A percentile compares a stretch with the other conserved stretches of the same genome.
These are phyloP conservation scores for Labrus mixtus DNA, from an alignment of 2,113 vertebrate species.

Conservation along the genomic window DNA sequence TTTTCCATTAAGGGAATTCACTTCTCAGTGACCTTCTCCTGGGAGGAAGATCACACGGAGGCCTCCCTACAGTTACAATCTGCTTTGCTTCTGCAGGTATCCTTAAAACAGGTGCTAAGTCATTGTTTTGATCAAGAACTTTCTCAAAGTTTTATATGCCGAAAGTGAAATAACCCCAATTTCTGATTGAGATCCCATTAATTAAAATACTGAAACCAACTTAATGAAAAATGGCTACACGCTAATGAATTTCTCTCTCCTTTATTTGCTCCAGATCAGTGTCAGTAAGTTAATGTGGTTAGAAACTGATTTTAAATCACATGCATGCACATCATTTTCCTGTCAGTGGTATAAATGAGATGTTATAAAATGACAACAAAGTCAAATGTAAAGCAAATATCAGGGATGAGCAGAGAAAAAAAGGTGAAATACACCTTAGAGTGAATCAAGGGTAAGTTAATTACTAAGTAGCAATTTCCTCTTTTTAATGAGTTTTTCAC, in stretches of 20 bases:
- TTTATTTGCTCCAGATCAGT: slow-evolving; percentile 30
- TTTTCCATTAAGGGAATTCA: slow-evolving; percentile 18
- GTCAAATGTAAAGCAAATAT: slow-evolving; percentile 12
- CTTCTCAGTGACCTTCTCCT: slow-evolving; percentile 3
- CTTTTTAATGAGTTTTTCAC: slow-evolving; percentile 41
- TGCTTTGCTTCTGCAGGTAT: background rate
- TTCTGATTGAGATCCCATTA: slow-evolving; percentile 31
- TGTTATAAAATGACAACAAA: slow-evolving; percentile 30
- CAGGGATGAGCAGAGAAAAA: slow-evolving; percentile 7
- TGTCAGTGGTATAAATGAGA: slow-evolving; percentile 27
- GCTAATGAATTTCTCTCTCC: background rate
- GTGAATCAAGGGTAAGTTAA: slow-evolving; percentile 41
- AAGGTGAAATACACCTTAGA: slow-evolving; percentile 30
- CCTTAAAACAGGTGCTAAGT: slow-evolving; percentile 7
- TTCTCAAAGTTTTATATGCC: slow-evolving; percentile 20
- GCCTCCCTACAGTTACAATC: background rate
- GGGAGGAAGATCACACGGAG: background rate
- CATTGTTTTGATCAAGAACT: slow-evolving; percentile 16
- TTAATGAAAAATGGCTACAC: slow-evolving; percentile 15
- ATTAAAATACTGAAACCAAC: slow-evolving; percentile 37
- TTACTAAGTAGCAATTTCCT: slow-evolving; percentile 38
- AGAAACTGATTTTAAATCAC: slow-evolving; percentile 18
- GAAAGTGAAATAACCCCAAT: background rate
- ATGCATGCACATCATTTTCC: slow-evolving; percentile 25
- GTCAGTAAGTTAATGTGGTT: slow-evolving; percentile 29